A percentile compares a stretch with the other conserved stretches of the same genome.
Evolutionary conservation across 2,888 invertebrate genomes (phyloP).

Genomic region (Chalcis sispes): DNA sequence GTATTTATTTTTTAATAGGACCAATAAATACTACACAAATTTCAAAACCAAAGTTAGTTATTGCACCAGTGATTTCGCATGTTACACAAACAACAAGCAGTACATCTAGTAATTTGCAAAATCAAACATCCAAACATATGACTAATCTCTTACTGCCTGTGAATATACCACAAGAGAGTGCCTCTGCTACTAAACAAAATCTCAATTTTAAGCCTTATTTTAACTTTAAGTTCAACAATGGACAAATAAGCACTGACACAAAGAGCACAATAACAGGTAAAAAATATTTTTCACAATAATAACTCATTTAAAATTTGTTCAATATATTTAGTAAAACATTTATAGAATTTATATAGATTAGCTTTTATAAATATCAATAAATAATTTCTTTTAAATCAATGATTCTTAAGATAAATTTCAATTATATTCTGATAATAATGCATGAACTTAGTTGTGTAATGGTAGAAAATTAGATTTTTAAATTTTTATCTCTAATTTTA

Average conservation of each 20-base stretch:
- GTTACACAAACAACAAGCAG: conserved; percentile 67
- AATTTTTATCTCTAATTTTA: too few relatives aligned
- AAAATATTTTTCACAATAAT: not conserved
- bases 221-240: conserved; percentile 78
- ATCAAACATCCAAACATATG: conserved; percentile 70
- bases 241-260: conserved; percentile 80
- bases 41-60: conserved; percentile 70
- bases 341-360: not conserved
- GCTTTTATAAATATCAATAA: not conserved
- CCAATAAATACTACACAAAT: conserved; percentile 67
- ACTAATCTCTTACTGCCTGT: conserved; percentile 73
- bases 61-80: conserved; percentile 71
- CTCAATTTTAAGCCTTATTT: conserved; percentile 79
- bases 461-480: too few relatives aligned
- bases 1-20: conserved; percentile 59
- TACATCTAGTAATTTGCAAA: conserved; percentile 64
- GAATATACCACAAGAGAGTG: conserved; percentile 70
- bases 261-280: conserved; percentile 81
- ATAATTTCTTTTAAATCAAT: too few relatives aligned
- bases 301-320: not conserved
- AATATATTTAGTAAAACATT: too few relatives aligned
- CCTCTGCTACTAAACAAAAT: conserved; percentile 78
- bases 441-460: too few relatives aligned
- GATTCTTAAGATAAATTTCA: too few relatives aligned
- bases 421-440: too few relatives aligned